These are phyloP conservation scores for Kryptopterus vitreolus DNA, from an alignment of 2,797 vertebrate genomes.

Conservation along the genomic window DNA sequence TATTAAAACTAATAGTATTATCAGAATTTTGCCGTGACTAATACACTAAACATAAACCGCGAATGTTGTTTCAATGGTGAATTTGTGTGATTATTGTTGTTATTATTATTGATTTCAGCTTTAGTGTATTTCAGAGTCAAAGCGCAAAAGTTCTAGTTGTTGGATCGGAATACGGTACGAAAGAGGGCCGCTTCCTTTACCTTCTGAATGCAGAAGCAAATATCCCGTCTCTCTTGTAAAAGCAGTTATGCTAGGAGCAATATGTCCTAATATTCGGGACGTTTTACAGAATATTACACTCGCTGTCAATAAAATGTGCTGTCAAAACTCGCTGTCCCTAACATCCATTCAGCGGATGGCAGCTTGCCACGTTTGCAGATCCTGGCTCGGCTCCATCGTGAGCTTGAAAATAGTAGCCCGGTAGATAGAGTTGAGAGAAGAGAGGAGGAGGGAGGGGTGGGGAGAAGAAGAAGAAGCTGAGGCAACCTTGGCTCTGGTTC, in stretches of 20 bases:
- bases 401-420: conserved; percentile 69
- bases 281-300: conserved; percentile 51
- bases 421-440: conserved; percentile 63
- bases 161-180: background rate
- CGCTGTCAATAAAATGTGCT: conserved; percentile 32
- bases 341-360: conserved; percentile 63
- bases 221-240: conserved; percentile 39
- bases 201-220: conserved; percentile 35
- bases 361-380: conserved; percentile 74
- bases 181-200: background rate
- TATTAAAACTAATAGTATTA: conserved; percentile 16
- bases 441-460: too few species aligned
- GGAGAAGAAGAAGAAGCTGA: conserved; percentile 4
- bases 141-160: background rate
- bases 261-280: conserved; percentile 43
- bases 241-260: conserved; percentile 7
- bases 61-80: too few species aligned
- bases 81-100: background rate
- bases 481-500: conserved; percentile 41
- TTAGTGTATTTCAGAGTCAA: background rate
- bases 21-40: too few species aligned
- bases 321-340: conserved; percentile 30
- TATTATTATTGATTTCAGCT: background rate
- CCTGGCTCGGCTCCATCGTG: conserved; percentile 70
- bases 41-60: background rate